Evolutionary conservation across 2,113 vertebrate genomes (phyloP), one percentile per base, ranked within the genome.

Genomic region (Chlamydotis undulata): DNA sequence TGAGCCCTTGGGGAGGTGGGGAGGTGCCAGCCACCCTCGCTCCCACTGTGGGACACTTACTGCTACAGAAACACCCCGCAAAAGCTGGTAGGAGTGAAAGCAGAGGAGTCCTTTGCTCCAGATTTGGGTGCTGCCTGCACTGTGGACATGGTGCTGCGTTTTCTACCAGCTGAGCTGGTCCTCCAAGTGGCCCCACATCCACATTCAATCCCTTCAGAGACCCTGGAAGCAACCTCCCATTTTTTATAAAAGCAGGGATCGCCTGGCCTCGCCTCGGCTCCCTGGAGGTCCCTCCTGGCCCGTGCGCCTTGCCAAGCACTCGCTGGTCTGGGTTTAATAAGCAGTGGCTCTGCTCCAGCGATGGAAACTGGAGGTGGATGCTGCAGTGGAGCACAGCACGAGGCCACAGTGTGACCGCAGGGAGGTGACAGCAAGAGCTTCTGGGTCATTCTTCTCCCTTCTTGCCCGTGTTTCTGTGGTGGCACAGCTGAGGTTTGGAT

Each of bases 341-440:
- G 61, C 6, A 1, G 60, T 1, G 0, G 55, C 79, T 91, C 55
- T 69, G 67, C 79, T 93, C 45, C 78, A 79, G 53, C 4, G 2
- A 64, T 73, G 53, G 85, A 90, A 93, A 83, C 65, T 49, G 70
- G 67, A 91, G 53, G 69, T 81, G 39, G 60, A 26, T 43, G 31
- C 63, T 61, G 73, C 60, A 65, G 41, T 7, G 15, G 31, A 83
- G 63, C 14, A 10, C 10, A 8, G 59, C 19, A 2, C 6, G 2
- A 61, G 56, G 57, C 52, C 4, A 0, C 0, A 0, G 21, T n/a
- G 41, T 1, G 4, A 10, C 43, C 2, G 0, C 12, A 8, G 29
- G n/a, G 69, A 64, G 50, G 37, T 22, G 24, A 16, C 35, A 7
- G 43, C 23, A 69, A 80, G 35, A 88, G n/a, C 29, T 81, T 23